Base-by-base conservation (phyloP, 2,888 invertebrate genomes). In the Synanthedon formicaeformis region DNA sequence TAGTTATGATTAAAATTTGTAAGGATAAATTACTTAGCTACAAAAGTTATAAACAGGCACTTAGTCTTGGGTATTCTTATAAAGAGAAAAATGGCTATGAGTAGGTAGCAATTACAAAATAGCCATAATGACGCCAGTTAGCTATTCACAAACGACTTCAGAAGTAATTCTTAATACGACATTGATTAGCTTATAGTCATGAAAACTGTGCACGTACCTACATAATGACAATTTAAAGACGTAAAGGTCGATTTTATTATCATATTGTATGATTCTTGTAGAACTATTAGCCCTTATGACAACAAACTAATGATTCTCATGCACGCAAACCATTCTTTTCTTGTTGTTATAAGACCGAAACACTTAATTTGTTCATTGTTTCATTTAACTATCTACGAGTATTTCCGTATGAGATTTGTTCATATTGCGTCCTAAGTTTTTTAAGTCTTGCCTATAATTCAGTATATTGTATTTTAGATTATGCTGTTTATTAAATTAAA, bases 211-310 rank as follows among this genome's bases (percentile, higher is more conserved):
- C 13, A 11, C 71, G 68, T 69, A 73, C 70, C 64, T 67, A 69
- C 68, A 71, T 86, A 87, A 87, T 82, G 87, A 83, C 82, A 82
- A 84, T 86, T 87, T 87, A 86, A 87, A 87, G 85, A 86, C 86
- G 75, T 79, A 80, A 81, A 87, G 84, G 81, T 83, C 78, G 80
- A 79, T 83, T 86, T 87, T 84, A 84, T 86, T 87, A 86, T 83
- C 82, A 78, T 86, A 80, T 81, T 79, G 80, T 87, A 85, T 81
- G 85, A 82, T 84, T 87, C 87, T 85, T 78, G 72, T 70, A 69
- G 81, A 79, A 73, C 86, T 85, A 87, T 87, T 85, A 87, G 79
- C 81, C 80, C 86, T 84, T 85, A 86, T 80, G 85, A 84, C 85
- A 85, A 85, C 73, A 72, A 64, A 64, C 65, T 87, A 87, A 87